Percentiles rank a stretch among this genome's conserved stretches.
These are phyloP conservation scores for Acanthosepion lycidas DNA, from an alignment of 2,888 invertebrate species.

Conservation along the genomic window DNA sequence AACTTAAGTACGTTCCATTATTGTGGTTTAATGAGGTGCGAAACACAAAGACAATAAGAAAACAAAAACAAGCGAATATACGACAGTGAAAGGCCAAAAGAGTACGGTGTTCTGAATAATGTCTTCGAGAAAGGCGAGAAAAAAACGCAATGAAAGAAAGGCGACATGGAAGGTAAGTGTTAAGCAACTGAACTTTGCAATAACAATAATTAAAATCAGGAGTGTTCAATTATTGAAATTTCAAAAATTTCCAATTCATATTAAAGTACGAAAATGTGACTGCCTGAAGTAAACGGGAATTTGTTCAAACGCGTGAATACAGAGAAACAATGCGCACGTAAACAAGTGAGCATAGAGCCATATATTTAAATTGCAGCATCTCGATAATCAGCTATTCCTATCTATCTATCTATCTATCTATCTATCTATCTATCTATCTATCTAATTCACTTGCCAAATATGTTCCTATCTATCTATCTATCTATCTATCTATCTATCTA, in stretches of 20 bases:
- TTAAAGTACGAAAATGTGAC: background rate
- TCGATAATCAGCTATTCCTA: too few relatives aligned
- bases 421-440: background rate
- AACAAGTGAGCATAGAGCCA: background rate
- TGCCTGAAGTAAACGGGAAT: background rate
- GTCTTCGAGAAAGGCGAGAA: background rate
- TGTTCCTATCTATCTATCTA: too few relatives aligned
- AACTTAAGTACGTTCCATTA: background rate
- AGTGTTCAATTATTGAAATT: slow-evolving; percentile 15
- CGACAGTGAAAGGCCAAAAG: background rate
- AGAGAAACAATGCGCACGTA: background rate
- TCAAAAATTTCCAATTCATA: background rate
- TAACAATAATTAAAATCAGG: background rate
- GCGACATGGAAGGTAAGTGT: background rate
- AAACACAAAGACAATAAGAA: background rate
- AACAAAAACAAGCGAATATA: background rate
- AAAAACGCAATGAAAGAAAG: background rate
- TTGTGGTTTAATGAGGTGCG: background rate
- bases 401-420: background rate
- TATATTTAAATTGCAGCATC: too few relatives aligned
- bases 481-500: background rate
- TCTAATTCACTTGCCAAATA: too few relatives aligned
- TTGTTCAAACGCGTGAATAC: background rate
- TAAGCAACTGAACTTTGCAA: background rate
- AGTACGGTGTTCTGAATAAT: background rate